phyloP scores from a whole-genome alignment of 2,113 vertebrate species.

The Oenanthe oenanthe region DNA sequence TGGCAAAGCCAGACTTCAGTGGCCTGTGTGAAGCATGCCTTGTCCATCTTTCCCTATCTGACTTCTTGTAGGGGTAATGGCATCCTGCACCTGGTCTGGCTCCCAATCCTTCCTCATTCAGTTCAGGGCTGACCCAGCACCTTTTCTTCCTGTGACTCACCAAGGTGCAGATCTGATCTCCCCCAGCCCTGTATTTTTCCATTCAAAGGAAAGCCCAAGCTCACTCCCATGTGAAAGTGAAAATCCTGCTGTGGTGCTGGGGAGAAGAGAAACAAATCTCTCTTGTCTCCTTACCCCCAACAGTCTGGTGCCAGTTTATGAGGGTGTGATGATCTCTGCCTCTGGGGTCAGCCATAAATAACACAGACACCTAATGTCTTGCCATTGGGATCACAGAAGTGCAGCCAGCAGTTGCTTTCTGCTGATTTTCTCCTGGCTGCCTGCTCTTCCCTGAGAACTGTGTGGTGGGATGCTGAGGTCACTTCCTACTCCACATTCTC shows the following conservation, averaged over 20 bases:
- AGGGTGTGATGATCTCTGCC: not conserved
- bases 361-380: not conserved
- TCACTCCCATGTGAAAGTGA: not conserved
- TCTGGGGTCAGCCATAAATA: not conserved
- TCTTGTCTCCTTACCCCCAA: not conserved
- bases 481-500: not conserved
- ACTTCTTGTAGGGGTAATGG: not conserved
- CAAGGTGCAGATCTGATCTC: rapidly evolving
- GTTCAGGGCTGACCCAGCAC: not conserved
- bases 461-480: not conserved
- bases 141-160: not conserved
- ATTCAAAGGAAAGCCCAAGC: rapidly evolving
- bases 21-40: not conserved
- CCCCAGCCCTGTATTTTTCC: not conserved
- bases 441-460: rapidly evolving
- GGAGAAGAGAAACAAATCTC: not conserved
- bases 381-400: not conserved
- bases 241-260: not conserved
- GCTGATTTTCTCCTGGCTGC: not conserved
- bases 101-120: not conserved
- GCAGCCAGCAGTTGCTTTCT: not conserved
- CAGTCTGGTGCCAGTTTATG: rapidly evolving
- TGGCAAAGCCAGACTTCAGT: not conserved
- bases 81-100: not conserved
- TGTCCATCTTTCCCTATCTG: not conserved